Evolutionary conservation across 2,113 vertebrate genomes (phyloP).

Genomic region (Neofelis nebulosa): DNA sequence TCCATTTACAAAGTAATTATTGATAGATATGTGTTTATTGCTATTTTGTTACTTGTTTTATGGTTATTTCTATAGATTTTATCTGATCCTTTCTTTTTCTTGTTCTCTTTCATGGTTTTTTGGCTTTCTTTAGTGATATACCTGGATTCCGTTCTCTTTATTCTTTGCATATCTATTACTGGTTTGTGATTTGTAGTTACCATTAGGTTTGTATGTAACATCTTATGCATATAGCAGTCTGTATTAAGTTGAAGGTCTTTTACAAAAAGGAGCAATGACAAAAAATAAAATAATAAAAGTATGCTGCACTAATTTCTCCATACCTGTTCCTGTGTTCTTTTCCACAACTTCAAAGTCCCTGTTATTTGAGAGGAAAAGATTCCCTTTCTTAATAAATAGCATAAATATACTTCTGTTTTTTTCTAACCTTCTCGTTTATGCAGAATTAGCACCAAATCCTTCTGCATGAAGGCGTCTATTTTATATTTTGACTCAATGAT

Average conservation of each 20-base stretch:
- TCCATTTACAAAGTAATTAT: not conserved
- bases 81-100: not conserved
- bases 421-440: not conserved
- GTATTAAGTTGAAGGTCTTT: not conserved
- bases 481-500: conserved; percentile 2
- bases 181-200: not conserved
- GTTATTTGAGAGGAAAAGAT: not conserved
- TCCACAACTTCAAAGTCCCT: not conserved
- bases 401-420: not conserved
- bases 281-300: not conserved
- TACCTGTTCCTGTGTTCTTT: not conserved
- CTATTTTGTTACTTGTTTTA: not conserved
- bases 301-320: not conserved
- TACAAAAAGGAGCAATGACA: not conserved
- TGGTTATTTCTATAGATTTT: not conserved
- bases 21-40: not conserved
- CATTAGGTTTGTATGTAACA: not conserved
- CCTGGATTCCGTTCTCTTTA: not conserved
- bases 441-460: not conserved
- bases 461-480: not conserved
- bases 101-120: not conserved
- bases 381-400: not conserved
- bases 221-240: not conserved
- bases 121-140: not conserved
- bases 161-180: not conserved